These are phyloP conservation scores for Labroides dimidiatus DNA, from an alignment of 2,797 vertebrate genomes.

Conservation along the genomic window DNA sequence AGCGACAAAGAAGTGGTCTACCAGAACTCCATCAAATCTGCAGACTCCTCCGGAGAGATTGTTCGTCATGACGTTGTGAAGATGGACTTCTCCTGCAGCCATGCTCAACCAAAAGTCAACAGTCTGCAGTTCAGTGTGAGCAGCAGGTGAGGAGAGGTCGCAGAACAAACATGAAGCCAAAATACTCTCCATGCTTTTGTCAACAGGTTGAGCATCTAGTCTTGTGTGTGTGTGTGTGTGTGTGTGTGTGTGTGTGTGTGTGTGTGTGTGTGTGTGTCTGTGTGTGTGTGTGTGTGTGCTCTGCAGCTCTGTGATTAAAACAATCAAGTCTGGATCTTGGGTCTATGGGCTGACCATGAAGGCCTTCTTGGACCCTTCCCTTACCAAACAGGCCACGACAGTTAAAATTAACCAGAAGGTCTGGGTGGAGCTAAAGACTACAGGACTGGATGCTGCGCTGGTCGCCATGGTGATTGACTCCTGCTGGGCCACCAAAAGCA, in stretches of 20 bases:
- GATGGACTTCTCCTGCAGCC: constrained; percentile 34
- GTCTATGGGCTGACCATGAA: constrained; percentile 30
- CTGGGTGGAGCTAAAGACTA: constrained; percentile 39
- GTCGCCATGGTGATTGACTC: constrained; percentile 36
- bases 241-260: not conserved
- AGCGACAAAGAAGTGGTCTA: constrained; percentile 7
- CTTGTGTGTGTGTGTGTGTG: not conserved
- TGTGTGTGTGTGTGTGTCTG: not conserved
- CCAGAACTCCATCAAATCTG: constrained; percentile 17
- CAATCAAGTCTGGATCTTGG: not conserved
- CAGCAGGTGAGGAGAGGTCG: constrained; percentile 14
- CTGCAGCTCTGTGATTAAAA: constrained; percentile 19
- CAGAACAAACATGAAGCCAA: no score
- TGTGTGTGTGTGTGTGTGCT: not conserved
- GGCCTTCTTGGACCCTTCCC: constrained; percentile 1
- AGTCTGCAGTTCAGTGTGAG: constrained; percentile 1
- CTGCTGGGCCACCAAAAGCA: constrained; percentile 42
- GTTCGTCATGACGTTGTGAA: not conserved
- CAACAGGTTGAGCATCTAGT: not conserved
- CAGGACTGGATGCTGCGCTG: constrained; percentile 10
- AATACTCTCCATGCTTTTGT: no score
- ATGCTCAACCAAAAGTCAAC: not conserved
- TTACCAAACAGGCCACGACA: not conserved
- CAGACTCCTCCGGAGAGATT: not conserved
- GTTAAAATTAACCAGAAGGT: constrained; percentile 35